Evolutionary conservation across 2,888 invertebrate species (phyloP), one percentile per base, ranked within the genome.

Genomic region (Cabera pusaria): DNA sequence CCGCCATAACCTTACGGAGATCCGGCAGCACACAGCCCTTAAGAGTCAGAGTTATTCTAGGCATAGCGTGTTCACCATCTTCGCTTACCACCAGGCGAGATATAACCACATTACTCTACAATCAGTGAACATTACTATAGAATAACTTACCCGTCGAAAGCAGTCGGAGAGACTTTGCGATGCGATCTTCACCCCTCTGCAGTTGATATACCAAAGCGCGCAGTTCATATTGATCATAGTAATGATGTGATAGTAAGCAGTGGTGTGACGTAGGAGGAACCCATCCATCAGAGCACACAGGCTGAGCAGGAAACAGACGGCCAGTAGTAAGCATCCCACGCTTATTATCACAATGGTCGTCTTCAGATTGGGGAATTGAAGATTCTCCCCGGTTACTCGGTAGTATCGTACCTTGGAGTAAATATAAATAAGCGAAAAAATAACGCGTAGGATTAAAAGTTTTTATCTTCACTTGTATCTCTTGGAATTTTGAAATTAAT

Each of bases 161-260:
- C 90, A 90, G 28, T 80, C 78, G 0, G 91, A 90, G 1, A 91
- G 74, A 34, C 90, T 88, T 55, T 86, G 84, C 6, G 91, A 91
- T 0, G 93, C 93, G 20, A 91, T 90, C 58, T 91, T 92, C 38
- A 93, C 92, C 1, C 91, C 93, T 57, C 91, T 88, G 42, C 92
- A 93, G 63, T 93, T 93, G 34, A 93, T 93, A 56, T 92, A 93
- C 93, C 93, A 93, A 1, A 93, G 76, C 0, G 93, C 92, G 44
- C 92, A 93, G 62, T 93, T 93, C 93, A 93, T 93, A 55, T 93
- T 93, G 28, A 93, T 92, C 92, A 93, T 93, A 0, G 90, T 93
- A 16, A 93, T 91, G 24, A 93, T 93, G 53, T 93, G 93, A 58
- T 90, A 91, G 59, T 92, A 92, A 0, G 91, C 92, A 1, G 76